A percentile compares a stretch with the other conserved stretches of the same genome.
Evolutionary conservation across 1,140 invertebrate species (phyloP).

Genomic region (Bursaphelenchus mucronatus): DNA sequence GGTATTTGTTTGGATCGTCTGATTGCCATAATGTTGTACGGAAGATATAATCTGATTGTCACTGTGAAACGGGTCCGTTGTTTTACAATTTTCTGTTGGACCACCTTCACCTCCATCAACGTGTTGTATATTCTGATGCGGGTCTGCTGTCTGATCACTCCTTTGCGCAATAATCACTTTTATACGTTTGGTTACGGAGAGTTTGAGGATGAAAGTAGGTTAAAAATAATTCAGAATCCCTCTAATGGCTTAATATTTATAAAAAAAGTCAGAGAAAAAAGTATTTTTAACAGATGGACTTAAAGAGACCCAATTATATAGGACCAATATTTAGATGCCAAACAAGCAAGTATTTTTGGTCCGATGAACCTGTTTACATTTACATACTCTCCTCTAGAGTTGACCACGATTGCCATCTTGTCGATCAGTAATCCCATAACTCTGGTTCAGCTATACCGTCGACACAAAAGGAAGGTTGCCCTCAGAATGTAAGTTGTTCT

Average conservation of each 20-base stretch:
- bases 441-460: constrained; percentile 51
- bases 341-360: constrained; percentile 22
- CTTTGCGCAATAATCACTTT: constrained; percentile 44
- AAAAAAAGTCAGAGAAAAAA: constrained; percentile 11
- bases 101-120: constrained; percentile 47
- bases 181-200: constrained; percentile 60
- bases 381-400: constrained; percentile 55
- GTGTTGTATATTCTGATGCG: constrained; percentile 46
- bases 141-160: constrained; percentile 56
- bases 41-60: constrained; percentile 50
- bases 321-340: constrained; percentile 19
- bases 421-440: constrained; percentile 59
- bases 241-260: constrained; percentile 20
- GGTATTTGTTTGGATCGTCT: constrained; percentile 59
- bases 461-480: constrained; percentile 59
- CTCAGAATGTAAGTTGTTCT: constrained; percentile 52
- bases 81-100: constrained; percentile 53
- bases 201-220: constrained; percentile 45
- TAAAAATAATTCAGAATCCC: constrained; percentile 5
- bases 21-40: constrained; percentile 57
- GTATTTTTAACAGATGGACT: not conserved
- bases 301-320: constrained; percentile 11
- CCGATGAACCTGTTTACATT: constrained; percentile 51
- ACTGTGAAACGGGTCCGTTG: constrained; percentile 46
- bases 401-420: constrained; percentile 52